phyloP scores from a whole-genome alignment of 2,797 vertebrate genomes.

The Pseudocheirus occidentalis region DNA sequence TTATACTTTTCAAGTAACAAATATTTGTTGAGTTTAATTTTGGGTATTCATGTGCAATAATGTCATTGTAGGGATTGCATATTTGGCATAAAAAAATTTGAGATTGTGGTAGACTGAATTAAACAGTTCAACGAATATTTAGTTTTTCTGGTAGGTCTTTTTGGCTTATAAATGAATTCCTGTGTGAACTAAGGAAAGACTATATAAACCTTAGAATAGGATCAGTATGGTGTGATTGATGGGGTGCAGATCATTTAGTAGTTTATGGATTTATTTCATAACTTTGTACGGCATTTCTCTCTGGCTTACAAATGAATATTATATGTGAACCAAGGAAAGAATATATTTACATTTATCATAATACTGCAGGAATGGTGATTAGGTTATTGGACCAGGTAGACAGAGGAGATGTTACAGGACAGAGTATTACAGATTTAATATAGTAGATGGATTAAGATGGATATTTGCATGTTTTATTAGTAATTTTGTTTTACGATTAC shows the following conservation, averaged over 20 bases:
- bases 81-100: background rate
- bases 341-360: constrained; percentile 1
- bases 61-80: background rate
- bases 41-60: background rate
- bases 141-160: background rate
- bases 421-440: background rate
- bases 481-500: constrained; percentile 13
- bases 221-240: background rate
- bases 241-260: background rate
- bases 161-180: background rate
- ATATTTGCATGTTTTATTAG: constrained; percentile 27
- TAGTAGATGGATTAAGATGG: background rate
- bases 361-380: background rate
- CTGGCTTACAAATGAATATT: constrained; percentile 41
- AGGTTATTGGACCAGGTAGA: background rate
- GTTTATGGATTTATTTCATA: background rate
- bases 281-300: constrained; percentile 19
- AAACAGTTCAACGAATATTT: background rate
- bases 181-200: background rate
- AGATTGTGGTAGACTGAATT: background rate
- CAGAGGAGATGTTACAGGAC: background rate
- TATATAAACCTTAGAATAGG: background rate
- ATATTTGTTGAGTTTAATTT: background rate
- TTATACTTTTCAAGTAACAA: background rate
- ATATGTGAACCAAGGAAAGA: constrained; percentile 34